Conservation (phyloP, 1,140 invertebrate species). For the Tetranychus urticae region DNA sequence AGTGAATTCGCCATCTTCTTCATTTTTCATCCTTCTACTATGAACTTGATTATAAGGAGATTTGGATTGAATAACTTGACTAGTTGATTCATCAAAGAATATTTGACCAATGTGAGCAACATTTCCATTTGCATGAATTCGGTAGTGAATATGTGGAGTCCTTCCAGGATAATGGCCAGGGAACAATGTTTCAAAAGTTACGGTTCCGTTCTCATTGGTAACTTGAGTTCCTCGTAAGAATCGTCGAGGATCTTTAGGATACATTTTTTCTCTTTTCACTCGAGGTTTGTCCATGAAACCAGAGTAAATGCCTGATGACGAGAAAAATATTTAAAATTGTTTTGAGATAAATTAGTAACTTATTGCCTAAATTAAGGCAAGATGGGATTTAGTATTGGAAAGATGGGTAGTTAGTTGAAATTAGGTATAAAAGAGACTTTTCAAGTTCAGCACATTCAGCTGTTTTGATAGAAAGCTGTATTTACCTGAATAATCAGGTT, state of each 20-base stretch:
- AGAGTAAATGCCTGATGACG: not conserved
- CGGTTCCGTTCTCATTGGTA: not conserved
- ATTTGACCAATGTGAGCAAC: not conserved
- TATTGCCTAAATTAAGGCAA: not conserved
- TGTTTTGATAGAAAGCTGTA: not conserved
- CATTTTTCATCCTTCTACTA: not conserved
- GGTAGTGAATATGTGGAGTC: not conserved
- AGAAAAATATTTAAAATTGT: not conserved
- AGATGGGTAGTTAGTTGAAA: too few relatives aligned
- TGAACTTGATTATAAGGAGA: not conserved
- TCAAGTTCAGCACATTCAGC: too few relatives aligned
- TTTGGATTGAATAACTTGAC: not conserved
- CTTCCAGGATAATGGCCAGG: not conserved
- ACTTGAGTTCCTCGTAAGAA: not conserved
- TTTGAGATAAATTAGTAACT: not conserved
- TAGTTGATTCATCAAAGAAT: not conserved
- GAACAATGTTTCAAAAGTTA: not conserved
- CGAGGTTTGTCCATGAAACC: not conserved
- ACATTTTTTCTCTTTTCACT: not conserved
- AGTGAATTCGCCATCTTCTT: not conserved
- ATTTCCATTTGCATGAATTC: not conserved
- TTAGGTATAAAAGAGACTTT: too few relatives aligned
- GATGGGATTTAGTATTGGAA: not conserved
- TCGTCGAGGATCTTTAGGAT: not conserved
- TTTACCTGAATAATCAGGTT: not conserved